Evolutionary conservation across 2,797 vertebrate species (phyloP), one percentile per base, ranked within the genome.

Genomic region (Australoheros facetus): DNA sequence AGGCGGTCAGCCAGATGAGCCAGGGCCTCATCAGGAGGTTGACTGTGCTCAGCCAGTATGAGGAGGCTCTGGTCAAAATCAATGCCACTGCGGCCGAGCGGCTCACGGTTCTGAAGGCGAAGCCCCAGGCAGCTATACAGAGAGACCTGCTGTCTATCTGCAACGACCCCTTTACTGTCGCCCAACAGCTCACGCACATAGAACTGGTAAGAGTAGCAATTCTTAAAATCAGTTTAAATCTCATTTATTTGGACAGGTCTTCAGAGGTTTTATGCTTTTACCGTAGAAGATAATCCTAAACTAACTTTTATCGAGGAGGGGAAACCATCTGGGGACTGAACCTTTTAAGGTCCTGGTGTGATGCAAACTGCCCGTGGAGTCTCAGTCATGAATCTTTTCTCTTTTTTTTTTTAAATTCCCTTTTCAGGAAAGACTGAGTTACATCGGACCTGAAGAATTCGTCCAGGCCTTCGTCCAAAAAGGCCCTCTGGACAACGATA

Each of bases 381-480:
- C 14, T 26, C 8, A 48, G 21, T 71, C 37, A 34, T 75, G 14
- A 59, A 60, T 79, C 9, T 11, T 37, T 42, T 51, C 2, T 45
- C 8, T 12, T 14, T 26, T 32, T 32, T 0, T 42, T 57, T 57
- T 34, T 34, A 34, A 37, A 37, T 37, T 37, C 37, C 30, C 23
- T 71, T 87, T 95, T 88, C 92, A 99, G 98, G 98, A 99, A 90
- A 94, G 97, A 76, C 95, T 99, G 75, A 97, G 96, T 91, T 98
- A 99, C 89, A 98, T 99, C 10, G 98, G 97, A 80, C 97, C 98
- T 3, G 98, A 99, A 88, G 98, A 99, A 85, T 98, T 99, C 59
- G 95, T 99, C 83, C 97, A 98, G 86, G 97, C 97, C 0, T 98
- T 99, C 79, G 96, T 97, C 59, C 97, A 97, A 80, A 99, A 98